Conservation (phyloP, 2,888 invertebrate species). For the Dolomedes plantarius region DNA sequence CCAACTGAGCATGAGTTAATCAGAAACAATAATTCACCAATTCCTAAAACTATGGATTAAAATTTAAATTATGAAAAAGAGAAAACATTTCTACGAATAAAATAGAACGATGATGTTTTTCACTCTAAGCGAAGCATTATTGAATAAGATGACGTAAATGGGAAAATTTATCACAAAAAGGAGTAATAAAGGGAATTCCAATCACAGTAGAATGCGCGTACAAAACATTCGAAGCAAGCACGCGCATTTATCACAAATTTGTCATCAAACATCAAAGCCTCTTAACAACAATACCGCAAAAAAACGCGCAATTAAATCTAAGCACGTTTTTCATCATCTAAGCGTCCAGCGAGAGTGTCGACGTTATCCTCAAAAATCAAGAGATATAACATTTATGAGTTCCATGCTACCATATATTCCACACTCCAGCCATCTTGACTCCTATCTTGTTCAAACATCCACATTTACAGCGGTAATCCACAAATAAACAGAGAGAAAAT, state of each 20-base stretch:
- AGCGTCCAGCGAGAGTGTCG: not conserved
- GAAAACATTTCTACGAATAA: no score
- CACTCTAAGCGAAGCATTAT: no score
- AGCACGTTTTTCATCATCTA: not conserved
- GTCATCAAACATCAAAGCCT: not conserved
- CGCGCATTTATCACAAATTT: not conserved
- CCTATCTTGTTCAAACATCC: conserved; percentile 1
- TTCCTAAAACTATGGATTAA: no score
- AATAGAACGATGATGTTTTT: no score
- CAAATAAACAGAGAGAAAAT: not conserved
- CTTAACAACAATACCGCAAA: not conserved
- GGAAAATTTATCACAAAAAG: no score
- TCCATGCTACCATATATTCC: not conserved
- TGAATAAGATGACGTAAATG: no score
- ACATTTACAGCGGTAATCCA: conserved; percentile 3
- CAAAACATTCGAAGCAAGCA: no score
- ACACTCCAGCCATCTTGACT: not conserved
- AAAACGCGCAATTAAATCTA: not conserved
- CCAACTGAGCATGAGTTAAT: no score
- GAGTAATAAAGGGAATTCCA: no score
- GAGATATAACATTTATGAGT: not conserved
- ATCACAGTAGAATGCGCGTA: no score
- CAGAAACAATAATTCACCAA: no score
- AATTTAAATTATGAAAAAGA: no score
- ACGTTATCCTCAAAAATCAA: not conserved